These are phyloP conservation scores for Hyperoplus immaculatus DNA, from an alignment of 2,797 vertebrate genomes.

Conservation along the genomic window DNA sequence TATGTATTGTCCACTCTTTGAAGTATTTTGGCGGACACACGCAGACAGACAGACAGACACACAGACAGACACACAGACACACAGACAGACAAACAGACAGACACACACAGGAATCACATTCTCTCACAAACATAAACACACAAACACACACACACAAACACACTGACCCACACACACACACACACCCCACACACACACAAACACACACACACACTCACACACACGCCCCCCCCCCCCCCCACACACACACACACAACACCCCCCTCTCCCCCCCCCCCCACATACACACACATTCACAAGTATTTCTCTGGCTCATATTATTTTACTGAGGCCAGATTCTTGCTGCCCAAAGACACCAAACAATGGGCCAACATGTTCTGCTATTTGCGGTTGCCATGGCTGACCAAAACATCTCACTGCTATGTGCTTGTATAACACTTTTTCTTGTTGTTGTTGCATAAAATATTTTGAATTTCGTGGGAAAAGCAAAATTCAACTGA, in stretches of 20 bases:
- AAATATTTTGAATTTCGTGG: background rate
- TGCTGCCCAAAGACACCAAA: constrained; percentile 26
- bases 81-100: too few relatives aligned
- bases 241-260: too few relatives aligned
- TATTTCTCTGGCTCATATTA: constrained; percentile 11
- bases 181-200: background rate
- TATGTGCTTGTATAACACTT: background rate
- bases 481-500: too few relatives aligned
- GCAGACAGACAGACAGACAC: too few relatives aligned
- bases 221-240: background rate
- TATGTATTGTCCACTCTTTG: too few relatives aligned
- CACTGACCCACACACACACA: too few relatives aligned
- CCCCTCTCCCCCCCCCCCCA: background rate
- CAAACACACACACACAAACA: too few relatives aligned
- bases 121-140: too few relatives aligned
- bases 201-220: background rate
- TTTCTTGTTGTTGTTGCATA: background rate
- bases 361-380: background rate
- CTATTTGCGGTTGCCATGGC: background rate
- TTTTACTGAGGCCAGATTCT: background rate
- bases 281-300: background rate
- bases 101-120: too few relatives aligned
- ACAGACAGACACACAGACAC: too few relatives aligned
- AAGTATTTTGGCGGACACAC: too few relatives aligned
- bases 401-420: background rate